Conservation (phyloP, 2,888 invertebrate genomes). For the Spatulosminthurus flaviceps region DNA sequence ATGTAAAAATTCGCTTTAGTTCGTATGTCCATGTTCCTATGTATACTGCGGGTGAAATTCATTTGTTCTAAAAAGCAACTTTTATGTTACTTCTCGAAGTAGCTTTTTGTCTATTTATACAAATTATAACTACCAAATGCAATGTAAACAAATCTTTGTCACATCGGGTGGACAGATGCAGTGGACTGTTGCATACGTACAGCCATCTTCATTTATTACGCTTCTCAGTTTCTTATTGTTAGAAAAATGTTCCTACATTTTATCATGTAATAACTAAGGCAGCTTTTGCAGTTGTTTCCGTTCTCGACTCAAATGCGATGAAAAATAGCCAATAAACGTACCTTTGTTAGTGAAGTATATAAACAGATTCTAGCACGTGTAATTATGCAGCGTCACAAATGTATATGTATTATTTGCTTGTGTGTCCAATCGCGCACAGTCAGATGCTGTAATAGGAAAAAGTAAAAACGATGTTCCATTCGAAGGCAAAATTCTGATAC, state of each 20-base stretch:
- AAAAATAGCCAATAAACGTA: conserved; percentile 18
- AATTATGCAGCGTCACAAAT: neutral
- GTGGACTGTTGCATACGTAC: too few species aligned
- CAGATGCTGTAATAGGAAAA: neutral
- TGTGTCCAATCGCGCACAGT: neutral
- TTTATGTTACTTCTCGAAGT: neutral
- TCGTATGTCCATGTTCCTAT: conserved; percentile 2
- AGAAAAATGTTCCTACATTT: neutral
- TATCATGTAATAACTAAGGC: neutral
- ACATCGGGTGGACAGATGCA: neutral
- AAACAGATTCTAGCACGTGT: neutral
- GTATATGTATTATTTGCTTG: neutral
- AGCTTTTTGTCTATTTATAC: neutral
- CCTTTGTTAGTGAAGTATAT: neutral
- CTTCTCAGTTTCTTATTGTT: neutral
- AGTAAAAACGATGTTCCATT: conserved; percentile 11
- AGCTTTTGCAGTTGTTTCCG: neutral
- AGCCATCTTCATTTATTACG: neutral
- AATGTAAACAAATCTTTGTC: neutral
- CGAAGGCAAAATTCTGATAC: conserved; percentile 8
- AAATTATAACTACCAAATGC: neutral
- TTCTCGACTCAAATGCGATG: neutral
- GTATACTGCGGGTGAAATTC: neutral
- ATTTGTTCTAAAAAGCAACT: neutral
- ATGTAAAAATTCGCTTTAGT: conserved; percentile 18